Conservation (phyloP, 2,113 vertebrate species). For the Dendrocopos noguchii region DNA sequence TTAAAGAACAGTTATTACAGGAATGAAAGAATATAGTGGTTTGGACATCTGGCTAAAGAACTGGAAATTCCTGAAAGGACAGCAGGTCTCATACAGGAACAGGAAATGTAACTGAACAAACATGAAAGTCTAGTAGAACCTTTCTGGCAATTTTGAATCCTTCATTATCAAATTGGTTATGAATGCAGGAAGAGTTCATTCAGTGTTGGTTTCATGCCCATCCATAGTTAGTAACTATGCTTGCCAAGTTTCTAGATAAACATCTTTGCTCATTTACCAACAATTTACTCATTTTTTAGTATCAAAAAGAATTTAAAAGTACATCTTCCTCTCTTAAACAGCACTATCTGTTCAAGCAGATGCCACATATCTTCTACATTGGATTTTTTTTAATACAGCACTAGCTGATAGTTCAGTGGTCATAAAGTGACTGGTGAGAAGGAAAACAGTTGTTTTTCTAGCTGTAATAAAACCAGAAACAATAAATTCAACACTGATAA, state of each 20-base stretch:
- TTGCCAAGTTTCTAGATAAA: neutral
- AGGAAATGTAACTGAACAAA: neutral
- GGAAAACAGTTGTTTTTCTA: neutral
- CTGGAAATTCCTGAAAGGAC: neutral
- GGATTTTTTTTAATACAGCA: neutral
- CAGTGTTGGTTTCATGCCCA: neutral
- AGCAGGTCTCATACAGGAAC: neutral
- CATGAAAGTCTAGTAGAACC: neutral
- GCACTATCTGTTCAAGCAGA: neutral
- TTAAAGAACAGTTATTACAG: neutral
- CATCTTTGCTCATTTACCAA: neutral
- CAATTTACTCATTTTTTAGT: neutral
- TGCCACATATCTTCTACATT: neutral
- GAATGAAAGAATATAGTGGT: neutral
- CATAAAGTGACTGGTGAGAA: neutral
- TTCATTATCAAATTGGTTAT: neutral
- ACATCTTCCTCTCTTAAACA: neutral
- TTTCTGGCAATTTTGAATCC: neutral
- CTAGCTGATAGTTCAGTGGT: neutral
- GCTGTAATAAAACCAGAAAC: conserved; percentile 33
- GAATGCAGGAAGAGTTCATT: neutral
- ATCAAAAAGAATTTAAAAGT: neutral
- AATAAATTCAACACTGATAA: neutral
- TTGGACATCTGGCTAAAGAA: neutral
- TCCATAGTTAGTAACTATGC: neutral